Conservation (phyloP, 2,113 vertebrate genomes). For the Cochlearius cochlearius region DNA sequence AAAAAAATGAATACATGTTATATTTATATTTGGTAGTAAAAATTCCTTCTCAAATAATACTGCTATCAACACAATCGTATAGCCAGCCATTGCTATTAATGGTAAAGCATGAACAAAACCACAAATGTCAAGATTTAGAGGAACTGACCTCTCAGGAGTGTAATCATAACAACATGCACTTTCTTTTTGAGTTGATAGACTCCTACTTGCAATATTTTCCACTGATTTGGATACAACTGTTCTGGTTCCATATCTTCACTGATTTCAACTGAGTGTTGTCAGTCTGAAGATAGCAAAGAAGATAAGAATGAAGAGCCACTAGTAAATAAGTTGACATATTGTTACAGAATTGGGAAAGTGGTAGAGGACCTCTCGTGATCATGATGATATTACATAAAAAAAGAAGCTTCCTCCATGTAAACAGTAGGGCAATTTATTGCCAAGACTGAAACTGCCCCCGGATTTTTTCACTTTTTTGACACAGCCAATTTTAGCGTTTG, state of each 20-base stretch:
- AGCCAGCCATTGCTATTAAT: neutral
- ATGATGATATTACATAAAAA: neutral
- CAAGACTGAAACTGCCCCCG: neutral
- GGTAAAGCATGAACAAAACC: neutral
- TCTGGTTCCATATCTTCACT: neutral
- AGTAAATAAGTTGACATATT: neutral
- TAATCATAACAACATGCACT: neutral
- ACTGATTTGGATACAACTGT: neutral
- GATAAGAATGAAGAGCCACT: neutral
- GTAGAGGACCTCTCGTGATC: neutral
- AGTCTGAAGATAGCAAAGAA: neutral
- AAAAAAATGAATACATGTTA: slow-evolving; percentile 63
- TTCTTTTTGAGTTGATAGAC: neutral
- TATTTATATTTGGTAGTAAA: slow-evolving; percentile 40
- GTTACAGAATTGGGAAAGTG: neutral
- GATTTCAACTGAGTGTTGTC: neutral
- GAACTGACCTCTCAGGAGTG: neutral
- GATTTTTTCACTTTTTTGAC: neutral
- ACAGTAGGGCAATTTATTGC: neutral
- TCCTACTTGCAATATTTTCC: neutral
- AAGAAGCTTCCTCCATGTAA: neutral
- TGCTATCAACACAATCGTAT: neutral
- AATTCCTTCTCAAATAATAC: neutral
- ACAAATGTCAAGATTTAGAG: neutral
- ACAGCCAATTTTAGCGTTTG: neutral